These are phyloP conservation scores for Iphiclides podalirius DNA, from an alignment of 2,888 invertebrate species.

Conservation along the genomic window DNA sequence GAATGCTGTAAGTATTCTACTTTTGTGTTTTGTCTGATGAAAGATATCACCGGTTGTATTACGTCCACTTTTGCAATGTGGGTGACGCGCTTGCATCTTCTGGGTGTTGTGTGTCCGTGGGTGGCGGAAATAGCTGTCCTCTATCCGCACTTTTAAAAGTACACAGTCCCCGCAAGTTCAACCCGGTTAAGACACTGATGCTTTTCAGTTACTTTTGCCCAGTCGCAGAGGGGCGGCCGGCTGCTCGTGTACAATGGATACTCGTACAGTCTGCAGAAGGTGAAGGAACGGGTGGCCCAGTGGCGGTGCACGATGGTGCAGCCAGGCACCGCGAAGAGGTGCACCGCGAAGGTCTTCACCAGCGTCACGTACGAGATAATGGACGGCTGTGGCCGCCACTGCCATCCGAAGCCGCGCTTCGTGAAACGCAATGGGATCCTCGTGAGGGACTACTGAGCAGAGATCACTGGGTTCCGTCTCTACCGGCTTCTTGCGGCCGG, in stretches of 20 bases:
- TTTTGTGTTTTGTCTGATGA: too few relatives aligned
- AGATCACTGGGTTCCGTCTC: too few relatives aligned
- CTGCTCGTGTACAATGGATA: conserved; percentile 51
- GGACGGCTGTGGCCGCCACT: conserved; percentile 37
- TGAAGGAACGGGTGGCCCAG: conserved; percentile 36
- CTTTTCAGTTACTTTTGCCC: conserved; percentile 51
- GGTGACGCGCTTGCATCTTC: too few relatives aligned
- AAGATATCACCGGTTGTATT: too few relatives aligned
- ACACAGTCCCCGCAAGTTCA: too few relatives aligned
- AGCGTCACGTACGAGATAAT: conserved; percentile 38
- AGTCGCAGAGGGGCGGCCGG: conserved; percentile 52
- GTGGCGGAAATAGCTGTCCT: too few relatives aligned
- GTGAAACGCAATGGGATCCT: conserved; percentile 39
- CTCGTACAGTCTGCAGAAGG: conserved; percentile 43
- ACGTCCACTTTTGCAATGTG: too few relatives aligned
- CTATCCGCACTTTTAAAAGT: too few relatives aligned
- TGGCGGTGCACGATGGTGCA: conserved; percentile 59
- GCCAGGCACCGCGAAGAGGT: conserved; percentile 45
- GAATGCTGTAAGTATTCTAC: too few relatives aligned
- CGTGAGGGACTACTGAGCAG: conserved; percentile 36
- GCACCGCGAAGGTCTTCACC: conserved; percentile 50
- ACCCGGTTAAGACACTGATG: too few relatives aligned
- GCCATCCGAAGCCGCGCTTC: conserved; percentile 47
- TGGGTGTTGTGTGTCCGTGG: too few relatives aligned
- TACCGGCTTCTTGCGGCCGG: too few relatives aligned